These are phyloP conservation scores for Garrulus glandarius DNA, from an alignment of 2,797 vertebrate species.

Conservation along the genomic window DNA sequence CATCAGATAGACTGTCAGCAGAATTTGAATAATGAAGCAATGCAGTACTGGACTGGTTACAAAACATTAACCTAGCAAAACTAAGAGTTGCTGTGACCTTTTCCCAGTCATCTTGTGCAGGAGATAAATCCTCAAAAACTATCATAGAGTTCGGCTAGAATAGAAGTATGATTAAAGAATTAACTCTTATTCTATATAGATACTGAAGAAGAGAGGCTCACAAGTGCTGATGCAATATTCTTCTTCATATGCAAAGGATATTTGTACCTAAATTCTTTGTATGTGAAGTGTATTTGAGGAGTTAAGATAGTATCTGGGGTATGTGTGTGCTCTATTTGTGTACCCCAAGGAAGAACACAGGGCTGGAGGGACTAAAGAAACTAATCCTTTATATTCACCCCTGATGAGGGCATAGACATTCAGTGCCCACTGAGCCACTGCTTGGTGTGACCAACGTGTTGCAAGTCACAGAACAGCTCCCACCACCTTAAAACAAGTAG, in stretches of 20 bases:
- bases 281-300: not conserved
- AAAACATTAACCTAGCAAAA: not conserved
- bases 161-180: not conserved
- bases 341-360: not conserved
- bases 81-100: not conserved
- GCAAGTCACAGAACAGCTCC: not conserved
- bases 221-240: not conserved
- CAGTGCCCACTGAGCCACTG: not conserved
- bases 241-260: not conserved
- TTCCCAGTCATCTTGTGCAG: not conserved
- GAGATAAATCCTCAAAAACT: not conserved
- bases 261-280: not conserved
- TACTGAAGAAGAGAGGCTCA: not conserved
- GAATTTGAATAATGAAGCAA: constrained; percentile 7
- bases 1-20: not conserved
- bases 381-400: not conserved
- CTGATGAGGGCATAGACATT: not conserved
- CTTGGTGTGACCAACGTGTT: rapidly evolving
- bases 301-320: not conserved
- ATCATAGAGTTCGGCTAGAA: not conserved
- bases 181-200: not conserved
- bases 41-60: not conserved
- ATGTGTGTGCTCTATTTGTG: not conserved
- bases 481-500: not conserved
- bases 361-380: not conserved